phyloP scores from a whole-genome alignment of 37 sponge, comb jelly and placozoan species.

The Theonella swinhoei region DNA sequence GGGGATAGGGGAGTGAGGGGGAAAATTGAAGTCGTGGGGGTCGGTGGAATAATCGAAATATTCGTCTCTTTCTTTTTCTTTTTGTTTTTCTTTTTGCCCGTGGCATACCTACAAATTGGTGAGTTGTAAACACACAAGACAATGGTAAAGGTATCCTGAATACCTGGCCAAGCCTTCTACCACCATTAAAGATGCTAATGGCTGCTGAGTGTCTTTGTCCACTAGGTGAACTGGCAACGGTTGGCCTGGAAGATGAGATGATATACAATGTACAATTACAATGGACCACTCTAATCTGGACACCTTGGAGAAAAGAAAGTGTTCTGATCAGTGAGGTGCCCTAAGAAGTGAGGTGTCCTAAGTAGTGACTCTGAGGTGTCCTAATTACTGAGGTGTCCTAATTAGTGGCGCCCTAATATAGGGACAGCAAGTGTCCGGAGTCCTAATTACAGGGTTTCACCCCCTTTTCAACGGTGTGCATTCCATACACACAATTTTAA shows the following conservation, averaged over 20 bases:
- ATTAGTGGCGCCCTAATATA: too few relatives aligned
- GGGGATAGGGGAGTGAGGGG: background rate
- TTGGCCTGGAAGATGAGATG: background rate
- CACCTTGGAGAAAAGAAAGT: background rate
- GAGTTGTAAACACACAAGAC: background rate
- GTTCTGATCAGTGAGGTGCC: too few relatives aligned
- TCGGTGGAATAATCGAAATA: too few relatives aligned
- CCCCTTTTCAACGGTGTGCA: too few relatives aligned
- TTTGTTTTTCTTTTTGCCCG: background rate
- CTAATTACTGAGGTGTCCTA: too few relatives aligned
- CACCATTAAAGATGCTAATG: background rate
- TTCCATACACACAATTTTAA: too few relatives aligned
- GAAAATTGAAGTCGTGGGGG: background rate
- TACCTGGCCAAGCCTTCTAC: conserved; percentile 6
- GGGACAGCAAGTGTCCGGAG: background rate
- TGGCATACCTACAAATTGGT: background rate
- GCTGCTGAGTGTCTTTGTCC: background rate
- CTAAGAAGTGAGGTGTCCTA: too few relatives aligned
- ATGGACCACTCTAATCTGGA: too few relatives aligned
- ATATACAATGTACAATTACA: background rate
- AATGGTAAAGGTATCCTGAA: background rate
- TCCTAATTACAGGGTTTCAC: too few relatives aligned
- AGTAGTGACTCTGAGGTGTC: too few relatives aligned
- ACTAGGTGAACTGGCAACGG: conserved; percentile 14
- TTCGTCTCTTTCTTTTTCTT: background rate